Evolutionary conservation across 2,888 invertebrate species (phyloP).

Genomic region (Augochlorella aurata): DNA sequence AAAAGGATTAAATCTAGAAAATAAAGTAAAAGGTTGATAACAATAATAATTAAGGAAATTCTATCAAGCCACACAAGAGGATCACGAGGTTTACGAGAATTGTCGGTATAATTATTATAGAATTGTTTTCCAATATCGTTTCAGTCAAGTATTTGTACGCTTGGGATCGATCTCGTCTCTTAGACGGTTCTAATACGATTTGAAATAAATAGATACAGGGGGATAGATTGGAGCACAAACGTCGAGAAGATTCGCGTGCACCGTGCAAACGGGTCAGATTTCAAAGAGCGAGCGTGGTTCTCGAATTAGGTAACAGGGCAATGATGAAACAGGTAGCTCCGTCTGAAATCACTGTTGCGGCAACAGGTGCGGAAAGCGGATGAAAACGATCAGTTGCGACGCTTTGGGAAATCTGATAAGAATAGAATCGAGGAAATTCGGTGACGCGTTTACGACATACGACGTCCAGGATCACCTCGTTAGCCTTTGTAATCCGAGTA

Average conservation of each 20-base stretch:
- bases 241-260: background rate
- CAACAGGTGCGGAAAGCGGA: constrained; percentile 49
- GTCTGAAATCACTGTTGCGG: constrained; percentile 13
- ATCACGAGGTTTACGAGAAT: too few relatives aligned
- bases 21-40: too few relatives aligned
- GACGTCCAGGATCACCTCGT: constrained; percentile 65
- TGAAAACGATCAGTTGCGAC: constrained; percentile 42
- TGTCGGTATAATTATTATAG: too few relatives aligned
- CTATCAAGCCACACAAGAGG: too few relatives aligned
- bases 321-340: background rate
- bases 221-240: background rate
- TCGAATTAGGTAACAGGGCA: background rate
- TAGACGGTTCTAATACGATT: background rate
- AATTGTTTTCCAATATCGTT: too few relatives aligned
- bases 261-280: background rate
- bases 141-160: too few relatives aligned
- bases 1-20: too few relatives aligned
- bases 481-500: constrained; percentile 63
- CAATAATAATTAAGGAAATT: too few relatives aligned
- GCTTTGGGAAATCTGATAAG: constrained; percentile 56
- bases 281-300: background rate
- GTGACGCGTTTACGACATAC: constrained; percentile 47
- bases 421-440: constrained; percentile 33
- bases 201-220: background rate
- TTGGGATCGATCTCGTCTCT: background rate